A percentile compares a stretch with the other conserved stretches of the same genome.
Conservation (phyloP, 2,113 vertebrate species). For the Actenoides hombroni region DNA sequence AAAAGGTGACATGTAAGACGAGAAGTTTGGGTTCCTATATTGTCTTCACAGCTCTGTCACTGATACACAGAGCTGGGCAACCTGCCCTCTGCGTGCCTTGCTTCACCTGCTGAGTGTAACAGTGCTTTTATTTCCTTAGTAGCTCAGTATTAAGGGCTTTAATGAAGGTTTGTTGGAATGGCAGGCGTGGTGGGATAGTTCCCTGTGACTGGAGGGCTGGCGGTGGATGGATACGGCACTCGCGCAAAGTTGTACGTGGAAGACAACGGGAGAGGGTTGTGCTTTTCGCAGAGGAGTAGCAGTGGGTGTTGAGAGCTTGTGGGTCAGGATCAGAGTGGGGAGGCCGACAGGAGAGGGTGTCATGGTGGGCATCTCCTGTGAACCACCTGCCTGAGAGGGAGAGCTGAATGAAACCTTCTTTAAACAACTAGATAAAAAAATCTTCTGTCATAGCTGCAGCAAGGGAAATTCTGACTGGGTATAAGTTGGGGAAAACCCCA, state of each 20-base stretch:
- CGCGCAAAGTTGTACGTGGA: background rate
- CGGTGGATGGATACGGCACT: background rate
- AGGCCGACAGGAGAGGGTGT: background rate
- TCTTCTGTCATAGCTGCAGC: background rate
- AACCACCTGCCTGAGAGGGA: background rate
- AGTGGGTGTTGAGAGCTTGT: background rate
- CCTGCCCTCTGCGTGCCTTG: background rate
- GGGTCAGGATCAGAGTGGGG: background rate
- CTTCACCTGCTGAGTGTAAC: background rate
- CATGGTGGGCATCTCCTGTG: fast-evolving
- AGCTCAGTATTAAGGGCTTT: background rate
- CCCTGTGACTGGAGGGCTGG: background rate
- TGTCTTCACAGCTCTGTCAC: background rate
- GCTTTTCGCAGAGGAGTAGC: background rate
- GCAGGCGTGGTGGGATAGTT: background rate
- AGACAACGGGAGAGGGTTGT: background rate
- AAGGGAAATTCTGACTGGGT: background rate
- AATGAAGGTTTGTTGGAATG: background rate
- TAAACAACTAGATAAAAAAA: background rate
- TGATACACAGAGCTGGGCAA: background rate
- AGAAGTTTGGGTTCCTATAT: background rate
- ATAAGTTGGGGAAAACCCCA: background rate
- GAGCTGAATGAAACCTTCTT: background rate
- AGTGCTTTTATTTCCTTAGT: background rate
- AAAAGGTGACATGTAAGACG: background rate